phyloP scores from a whole-genome alignment of 2,113 vertebrate genomes.

The Origma solitaria region DNA sequence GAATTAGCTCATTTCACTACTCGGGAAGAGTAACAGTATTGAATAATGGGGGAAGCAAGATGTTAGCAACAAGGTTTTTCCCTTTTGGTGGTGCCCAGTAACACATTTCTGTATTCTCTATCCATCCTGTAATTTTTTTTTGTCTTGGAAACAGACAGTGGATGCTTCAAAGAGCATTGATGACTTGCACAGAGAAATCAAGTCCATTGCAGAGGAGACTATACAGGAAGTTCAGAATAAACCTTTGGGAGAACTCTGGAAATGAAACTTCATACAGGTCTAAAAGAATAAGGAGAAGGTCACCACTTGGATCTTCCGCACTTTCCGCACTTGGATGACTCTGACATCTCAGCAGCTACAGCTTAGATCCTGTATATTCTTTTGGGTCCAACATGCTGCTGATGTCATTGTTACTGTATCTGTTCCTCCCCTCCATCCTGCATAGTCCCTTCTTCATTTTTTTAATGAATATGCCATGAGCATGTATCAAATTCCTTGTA shows the following conservation, averaged over 20 bases:
- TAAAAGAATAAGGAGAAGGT: background rate
- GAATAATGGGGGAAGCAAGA: background rate
- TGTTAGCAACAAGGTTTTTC: background rate
- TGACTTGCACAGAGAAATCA: constrained; percentile 81
- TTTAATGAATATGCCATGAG: accelerated
- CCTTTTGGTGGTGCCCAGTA: background rate
- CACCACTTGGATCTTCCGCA: background rate
- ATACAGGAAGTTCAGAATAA: constrained; percentile 62
- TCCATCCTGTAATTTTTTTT: background rate
- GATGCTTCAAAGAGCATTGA: constrained; percentile 84
- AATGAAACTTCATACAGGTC: background rate
- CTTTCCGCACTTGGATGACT: background rate
- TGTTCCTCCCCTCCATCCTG: background rate
- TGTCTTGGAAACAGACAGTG: constrained; percentile 71
- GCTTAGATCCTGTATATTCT: background rate
- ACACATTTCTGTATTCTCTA: background rate
- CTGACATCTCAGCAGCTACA: background rate
- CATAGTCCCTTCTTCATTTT: background rate
- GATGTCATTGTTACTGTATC: background rate
- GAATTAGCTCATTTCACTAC: background rate
- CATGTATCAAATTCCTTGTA: background rate
- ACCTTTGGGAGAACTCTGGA: constrained; percentile 85
- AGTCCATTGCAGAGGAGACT: constrained; percentile 54
- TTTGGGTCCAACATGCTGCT: background rate
- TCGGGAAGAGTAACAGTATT: background rate